A percentile compares a stretch with the other conserved stretches of the same genome.
phyloP scores from a whole-genome alignment of 1,140 invertebrate species.

The Megalonaias nervosa region DNA sequence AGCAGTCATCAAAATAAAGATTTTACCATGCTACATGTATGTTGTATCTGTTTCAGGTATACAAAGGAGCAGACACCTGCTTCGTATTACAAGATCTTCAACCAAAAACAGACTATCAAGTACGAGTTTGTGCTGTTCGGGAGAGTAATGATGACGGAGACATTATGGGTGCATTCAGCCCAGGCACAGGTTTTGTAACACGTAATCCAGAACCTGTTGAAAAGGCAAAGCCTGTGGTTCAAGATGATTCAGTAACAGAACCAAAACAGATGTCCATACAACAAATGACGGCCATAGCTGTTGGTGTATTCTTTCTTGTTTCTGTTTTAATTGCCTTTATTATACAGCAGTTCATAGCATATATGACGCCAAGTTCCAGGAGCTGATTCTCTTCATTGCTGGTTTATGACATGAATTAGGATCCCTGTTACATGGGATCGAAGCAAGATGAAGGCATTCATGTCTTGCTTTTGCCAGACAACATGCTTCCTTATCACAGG shows the following conservation, averaged over 20 bases:
- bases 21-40: background rate
- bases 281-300: slow-evolving; percentile 78
- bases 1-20: background rate
- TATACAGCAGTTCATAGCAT: slow-evolving; percentile 73
- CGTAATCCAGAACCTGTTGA: slow-evolving; percentile 56
- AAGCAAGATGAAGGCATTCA: no score
- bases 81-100: slow-evolving; percentile 79
- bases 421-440: no score
- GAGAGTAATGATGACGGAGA: slow-evolving; percentile 73
- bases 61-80: slow-evolving; percentile 79
- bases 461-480: no score
- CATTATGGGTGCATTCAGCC: slow-evolving; percentile 79
- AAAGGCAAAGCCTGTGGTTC: slow-evolving; percentile 21
- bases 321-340: slow-evolving; percentile 78
- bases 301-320: slow-evolving; percentile 77
- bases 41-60: slow-evolving; percentile 75
- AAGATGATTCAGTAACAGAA: slow-evolving; percentile 52
- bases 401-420: no score
- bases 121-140: slow-evolving; percentile 83
- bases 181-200: slow-evolving; percentile 75
- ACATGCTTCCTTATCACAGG: no score
- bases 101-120: slow-evolving; percentile 80
- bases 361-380: slow-evolving; percentile 18
- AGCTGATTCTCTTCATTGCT: no score
- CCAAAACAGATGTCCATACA: slow-evolving; percentile 76